Percentiles rank a stretch among this genome's conserved stretches.
Evolutionary conservation across 2,113 vertebrate genomes (phyloP).

Genomic region (Pelvicachromis taeniatus): DNA sequence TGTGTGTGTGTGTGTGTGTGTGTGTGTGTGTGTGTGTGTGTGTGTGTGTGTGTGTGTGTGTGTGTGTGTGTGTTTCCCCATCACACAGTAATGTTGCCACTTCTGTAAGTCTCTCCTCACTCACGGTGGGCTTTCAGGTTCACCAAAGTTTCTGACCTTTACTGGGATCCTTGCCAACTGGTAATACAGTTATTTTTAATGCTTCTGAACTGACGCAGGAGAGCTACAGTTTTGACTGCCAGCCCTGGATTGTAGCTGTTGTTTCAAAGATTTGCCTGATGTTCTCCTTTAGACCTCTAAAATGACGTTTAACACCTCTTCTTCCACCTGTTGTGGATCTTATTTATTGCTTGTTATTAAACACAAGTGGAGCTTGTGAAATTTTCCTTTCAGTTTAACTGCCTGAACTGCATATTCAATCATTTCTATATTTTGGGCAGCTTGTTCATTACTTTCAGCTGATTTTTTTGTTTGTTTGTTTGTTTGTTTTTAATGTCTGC

Average conservation of each 20-base stretch:
- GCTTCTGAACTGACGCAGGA: not conserved
- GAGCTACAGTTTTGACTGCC: not conserved
- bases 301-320: not conserved
- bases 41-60: no score
- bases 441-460: not conserved
- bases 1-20: not conserved
- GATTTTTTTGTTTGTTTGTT: rapidly evolving
- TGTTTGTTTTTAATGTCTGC: not conserved
- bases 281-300: no score
- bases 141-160: not conserved
- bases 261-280: not conserved
- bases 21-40: not conserved
- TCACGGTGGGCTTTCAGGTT: not conserved
- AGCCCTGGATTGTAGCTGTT: not conserved
- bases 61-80: no score
- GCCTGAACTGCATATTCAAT: not conserved
- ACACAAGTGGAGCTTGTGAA: not conserved
- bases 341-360: not conserved
- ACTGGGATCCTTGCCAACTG: not conserved
- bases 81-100: not conserved
- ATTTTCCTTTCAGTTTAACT: not conserved
- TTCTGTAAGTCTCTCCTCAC: not conserved
- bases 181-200: not conserved
- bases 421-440: not conserved
- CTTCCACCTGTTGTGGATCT: not conserved